Base-by-base conservation (phyloP, 1,140 invertebrate genomes). In the Anagrus nilaparvatae region DNA sequence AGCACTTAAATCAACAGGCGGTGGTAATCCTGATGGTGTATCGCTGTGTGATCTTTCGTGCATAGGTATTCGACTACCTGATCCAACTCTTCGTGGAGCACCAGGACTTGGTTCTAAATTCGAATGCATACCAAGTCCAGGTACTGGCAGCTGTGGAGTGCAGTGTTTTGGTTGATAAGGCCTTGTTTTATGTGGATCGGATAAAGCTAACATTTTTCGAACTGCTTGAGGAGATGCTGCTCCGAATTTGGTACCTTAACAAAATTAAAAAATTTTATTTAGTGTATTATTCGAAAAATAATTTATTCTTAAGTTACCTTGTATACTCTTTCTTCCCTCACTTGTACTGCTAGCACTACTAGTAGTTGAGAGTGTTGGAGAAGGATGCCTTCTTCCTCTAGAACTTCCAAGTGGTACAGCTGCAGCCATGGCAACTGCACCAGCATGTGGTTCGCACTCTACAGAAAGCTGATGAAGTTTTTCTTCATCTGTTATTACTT, bases 201-300 rank as follows among this genome's bases (percentile, higher is more conserved):
- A 89, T 5, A 97, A 71, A 3, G 91, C 81, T 43, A 97, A 69
- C 58, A 97, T 78, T 60, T 97, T 97, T 47, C 90, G 76, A 4
- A 97, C 89, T 2, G 92, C 89, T 68, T 97, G 91, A 4, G 93
- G 93, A 18, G 92, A 96, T 20, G 91, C 91, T 21, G 92, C 87
- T 48, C 92, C 91, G 69, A 81, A 79, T 60, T 81, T 82, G 54
- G 79, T 79, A 47, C 75, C 74, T 40, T 14, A 6, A 29, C 16
- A n/a, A 7, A 47, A 46, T 19, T 34, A 28, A 19, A 0, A 9
- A 2, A 35, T 20, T 13, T 36, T 29, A 27, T 9, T 40, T 30
- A 27, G 14, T 17, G 27, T 32, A 14, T 1, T 19, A 19, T 37
- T 29, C 30, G 9, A 3, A 6, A 10, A 10, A 13, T 34, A 14